Conservation (phyloP, 1,140 invertebrate genomes). For the Epicauta chinensis region DNA sequence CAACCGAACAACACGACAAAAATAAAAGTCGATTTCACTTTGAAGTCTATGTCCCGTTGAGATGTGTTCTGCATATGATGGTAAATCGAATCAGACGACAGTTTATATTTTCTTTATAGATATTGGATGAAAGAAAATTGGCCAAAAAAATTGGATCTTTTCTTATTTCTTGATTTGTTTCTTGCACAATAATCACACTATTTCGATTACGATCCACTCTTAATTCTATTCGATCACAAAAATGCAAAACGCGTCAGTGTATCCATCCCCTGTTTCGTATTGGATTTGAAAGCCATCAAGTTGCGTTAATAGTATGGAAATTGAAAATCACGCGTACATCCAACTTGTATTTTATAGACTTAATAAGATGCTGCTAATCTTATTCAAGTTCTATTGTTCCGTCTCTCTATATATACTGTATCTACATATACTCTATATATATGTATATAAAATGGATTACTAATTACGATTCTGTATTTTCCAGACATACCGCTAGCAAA, state of each 20-base stretch:
- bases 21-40: background rate
- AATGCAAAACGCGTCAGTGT: background rate
- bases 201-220: too few species aligned
- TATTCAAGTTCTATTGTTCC: constrained; percentile 30
- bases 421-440: too few species aligned
- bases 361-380: constrained; percentile 39
- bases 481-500: constrained; percentile 10
- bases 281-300: constrained; percentile 33
- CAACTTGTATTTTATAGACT: constrained; percentile 35
- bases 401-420: too few species aligned
- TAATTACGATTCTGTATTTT: constrained; percentile 26
- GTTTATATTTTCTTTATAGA: constrained; percentile 19
- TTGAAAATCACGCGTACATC: constrained; percentile 40
- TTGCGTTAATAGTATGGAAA: constrained; percentile 41
- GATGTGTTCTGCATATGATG: constrained; percentile 20
- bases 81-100: constrained; percentile 21
- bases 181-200: too few species aligned
- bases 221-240: too few species aligned
- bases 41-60: constrained; percentile 10
- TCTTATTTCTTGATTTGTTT: too few species aligned
- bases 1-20: constrained; percentile 2
- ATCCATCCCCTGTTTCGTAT: background rate
- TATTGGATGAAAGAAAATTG: constrained; percentile 13
- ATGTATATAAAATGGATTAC: constrained; percentile 22
- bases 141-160: too few species aligned